Evolutionary conservation across 2,888 invertebrate genomes (phyloP).

Genomic region (Campopleginae sp.): DNA sequence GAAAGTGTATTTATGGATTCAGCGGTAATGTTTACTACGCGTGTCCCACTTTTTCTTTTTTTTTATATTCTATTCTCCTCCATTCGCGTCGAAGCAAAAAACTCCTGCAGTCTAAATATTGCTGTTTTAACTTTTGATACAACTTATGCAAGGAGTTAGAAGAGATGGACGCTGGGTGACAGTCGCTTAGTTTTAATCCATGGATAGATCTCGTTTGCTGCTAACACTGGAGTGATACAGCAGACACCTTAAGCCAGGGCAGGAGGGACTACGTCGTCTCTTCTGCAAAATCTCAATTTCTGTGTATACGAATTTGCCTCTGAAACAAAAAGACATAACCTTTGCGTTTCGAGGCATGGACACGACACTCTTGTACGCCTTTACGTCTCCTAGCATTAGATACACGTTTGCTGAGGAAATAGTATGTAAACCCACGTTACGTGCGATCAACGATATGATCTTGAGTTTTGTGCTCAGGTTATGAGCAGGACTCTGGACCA

Average conservation of each 20-base stretch:
- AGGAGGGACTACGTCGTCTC: background rate
- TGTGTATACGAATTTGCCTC: conserved; percentile 2
- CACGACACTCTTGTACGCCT: background rate
- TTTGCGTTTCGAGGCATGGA: background rate
- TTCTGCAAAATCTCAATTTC: background rate
- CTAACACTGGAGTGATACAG: conserved; percentile 51
- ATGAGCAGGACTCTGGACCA: background rate
- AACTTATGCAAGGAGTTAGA: background rate
- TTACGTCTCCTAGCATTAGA: background rate
- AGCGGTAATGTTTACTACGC: background rate
- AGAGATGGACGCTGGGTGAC: conserved; percentile 26
- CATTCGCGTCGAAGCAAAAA: background rate
- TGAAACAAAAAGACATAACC: conserved; percentile 7
- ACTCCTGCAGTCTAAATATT: background rate
- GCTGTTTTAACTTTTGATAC: background rate
- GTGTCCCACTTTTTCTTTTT: background rate
- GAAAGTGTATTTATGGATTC: conserved; percentile 3
- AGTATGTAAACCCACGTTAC: conserved; percentile 39
- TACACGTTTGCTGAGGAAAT: background rate
- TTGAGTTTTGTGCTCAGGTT: conserved; percentile 16
- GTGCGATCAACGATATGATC: conserved; percentile 16
- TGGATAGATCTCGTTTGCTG: conserved; percentile 24
- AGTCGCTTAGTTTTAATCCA: conserved; percentile 59
- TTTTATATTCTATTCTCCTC: background rate
- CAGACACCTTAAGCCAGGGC: conserved; percentile 50